Conservation (phyloP, 2,888 invertebrate genomes). For the Capitulum mitella region DNA sequence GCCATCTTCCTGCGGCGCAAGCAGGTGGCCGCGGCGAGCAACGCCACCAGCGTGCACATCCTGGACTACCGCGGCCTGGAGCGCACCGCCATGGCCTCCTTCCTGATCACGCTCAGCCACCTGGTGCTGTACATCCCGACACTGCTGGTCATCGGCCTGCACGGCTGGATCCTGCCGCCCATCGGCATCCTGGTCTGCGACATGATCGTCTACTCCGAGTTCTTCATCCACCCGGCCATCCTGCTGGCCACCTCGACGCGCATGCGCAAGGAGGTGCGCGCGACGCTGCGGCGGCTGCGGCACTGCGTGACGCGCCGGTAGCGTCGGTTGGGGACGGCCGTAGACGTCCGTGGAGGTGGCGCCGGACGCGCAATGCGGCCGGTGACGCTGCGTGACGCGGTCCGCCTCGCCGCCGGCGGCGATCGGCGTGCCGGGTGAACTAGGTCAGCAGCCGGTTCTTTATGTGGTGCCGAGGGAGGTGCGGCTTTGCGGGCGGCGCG, state of each 20-base stretch:
- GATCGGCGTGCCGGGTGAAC: too few species aligned
- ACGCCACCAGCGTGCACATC: constrained; percentile 22
- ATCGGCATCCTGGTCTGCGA: constrained; percentile 38
- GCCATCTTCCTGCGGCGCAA: constrained; percentile 31
- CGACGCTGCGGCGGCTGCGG: constrained; percentile 29
- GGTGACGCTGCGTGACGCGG: too few species aligned
- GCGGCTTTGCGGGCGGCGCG: too few species aligned
- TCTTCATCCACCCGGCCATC: constrained; percentile 39
- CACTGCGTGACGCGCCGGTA: not conserved
- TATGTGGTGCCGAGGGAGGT: too few species aligned
- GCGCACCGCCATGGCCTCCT: constrained; percentile 37
- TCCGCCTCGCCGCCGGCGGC: too few species aligned
- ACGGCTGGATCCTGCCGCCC: constrained; percentile 34
- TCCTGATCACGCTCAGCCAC: constrained; percentile 39
- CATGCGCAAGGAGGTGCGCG: constrained; percentile 37
- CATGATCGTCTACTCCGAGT: constrained; percentile 40
- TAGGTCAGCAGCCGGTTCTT: too few species aligned
- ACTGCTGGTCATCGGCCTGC: constrained; percentile 39
- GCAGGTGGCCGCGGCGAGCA: constrained; percentile 24
- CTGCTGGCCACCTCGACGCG: constrained; percentile 38
- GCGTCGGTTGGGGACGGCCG: not conserved
- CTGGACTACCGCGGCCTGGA: constrained; percentile 34
- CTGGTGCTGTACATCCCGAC: constrained; percentile 39
- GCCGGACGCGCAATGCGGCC: too few species aligned
- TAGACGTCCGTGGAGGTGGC: too few species aligned